These are phyloP conservation scores for Pristiophorus japonicus DNA, from an alignment of 2,113 vertebrate genomes.

Conservation along the genomic window DNA sequence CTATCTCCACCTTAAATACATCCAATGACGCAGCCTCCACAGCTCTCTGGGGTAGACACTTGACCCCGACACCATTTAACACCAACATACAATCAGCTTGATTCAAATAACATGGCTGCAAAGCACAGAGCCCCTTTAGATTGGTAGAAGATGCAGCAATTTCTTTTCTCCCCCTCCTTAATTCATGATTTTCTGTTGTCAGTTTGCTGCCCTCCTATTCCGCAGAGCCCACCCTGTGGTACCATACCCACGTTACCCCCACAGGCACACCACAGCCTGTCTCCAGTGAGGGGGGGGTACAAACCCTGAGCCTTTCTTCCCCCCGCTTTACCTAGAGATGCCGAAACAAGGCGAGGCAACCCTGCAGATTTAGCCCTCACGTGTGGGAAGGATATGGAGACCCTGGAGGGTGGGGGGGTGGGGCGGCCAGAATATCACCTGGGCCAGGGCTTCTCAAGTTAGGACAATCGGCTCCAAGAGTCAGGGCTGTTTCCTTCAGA, in stretches of 20 bases:
- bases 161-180: too few relatives aligned
- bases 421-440: neutral
- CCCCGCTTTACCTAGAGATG: too few relatives aligned
- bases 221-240: too few relatives aligned
- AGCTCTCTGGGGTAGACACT: too few relatives aligned
- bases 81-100: neutral
- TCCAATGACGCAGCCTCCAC: too few relatives aligned
- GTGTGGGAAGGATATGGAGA: neutral
- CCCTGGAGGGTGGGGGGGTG: neutral
- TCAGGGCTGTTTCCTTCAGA: neutral
- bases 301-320: too few relatives aligned
- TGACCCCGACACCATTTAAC: neutral
- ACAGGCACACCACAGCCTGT: too few relatives aligned
- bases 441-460: neutral
- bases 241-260: too few relatives aligned
- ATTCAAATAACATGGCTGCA: neutral
- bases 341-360: too few relatives aligned
- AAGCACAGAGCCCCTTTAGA: neutral
- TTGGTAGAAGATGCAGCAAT: neutral
- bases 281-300: too few relatives aligned
- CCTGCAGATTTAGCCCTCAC: neutral
- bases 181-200: neutral
- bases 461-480: neutral
- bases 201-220: neutral
- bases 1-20: too few relatives aligned